Evolutionary conservation across 2,888 invertebrate species (phyloP), one percentile per base, ranked within the genome.

Genomic region (Zygothrica quintamaculata): DNA sequence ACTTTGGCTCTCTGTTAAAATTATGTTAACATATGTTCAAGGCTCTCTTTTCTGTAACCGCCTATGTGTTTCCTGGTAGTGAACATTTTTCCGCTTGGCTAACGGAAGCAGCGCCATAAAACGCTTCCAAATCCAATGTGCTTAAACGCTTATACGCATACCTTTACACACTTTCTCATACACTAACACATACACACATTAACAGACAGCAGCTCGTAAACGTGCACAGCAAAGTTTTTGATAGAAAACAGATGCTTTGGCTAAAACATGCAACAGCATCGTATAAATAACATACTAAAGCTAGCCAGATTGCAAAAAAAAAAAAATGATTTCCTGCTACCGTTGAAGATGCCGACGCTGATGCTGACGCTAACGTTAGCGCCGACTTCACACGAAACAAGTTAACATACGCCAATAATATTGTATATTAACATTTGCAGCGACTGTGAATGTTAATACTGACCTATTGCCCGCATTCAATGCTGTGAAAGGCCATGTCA

Each of bases 81-180:
- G 65, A 73, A 73, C 72, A 75, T 75, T 78, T 78, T 78, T 81
- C 74, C 71, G 84, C 80, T 77, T 77, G 79, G 79, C 72, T 80
- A 75, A 69, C 84, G 84, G 75, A 84, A 79, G 65, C 67, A 77
- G 57, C 42, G 69, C 72, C 69, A 77, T 84, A 84, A 84, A 82
- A 68, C 65, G 79, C 65, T 77, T 72, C 37, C 59, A 65, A 65
- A 69, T 65, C 60, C 61, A 56, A 60, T 56, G 15, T 53, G 42
- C 26, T 53, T 37, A 65, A 39, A 58, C 58, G 60, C 53, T 22
- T 57, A 44, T 13, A 25, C 0, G 40, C 39, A 53, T 47, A 52
- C 37, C 60, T 40, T 48, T 47, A 66, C 52, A 53, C 44, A 25
- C 29, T 15, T 36, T 43, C 67, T n/a, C n/a, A n/a, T n/a, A n/a